Conservation (phyloP, 2,113 vertebrate species). For the Oceanites oceanicus region DNA sequence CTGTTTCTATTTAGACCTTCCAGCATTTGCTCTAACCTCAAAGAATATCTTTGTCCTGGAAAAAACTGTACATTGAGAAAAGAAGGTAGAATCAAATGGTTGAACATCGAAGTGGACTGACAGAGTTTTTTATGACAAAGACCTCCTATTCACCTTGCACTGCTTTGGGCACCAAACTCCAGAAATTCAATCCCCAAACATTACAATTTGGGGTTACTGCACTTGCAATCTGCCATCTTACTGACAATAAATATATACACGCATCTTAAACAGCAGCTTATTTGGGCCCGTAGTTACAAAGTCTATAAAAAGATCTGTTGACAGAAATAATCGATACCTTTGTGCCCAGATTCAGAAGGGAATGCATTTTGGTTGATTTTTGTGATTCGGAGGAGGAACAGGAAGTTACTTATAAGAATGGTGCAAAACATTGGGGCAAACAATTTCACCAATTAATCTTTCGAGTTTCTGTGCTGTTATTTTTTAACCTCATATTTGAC, state of each 20-base stretch:
- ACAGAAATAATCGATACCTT: not conserved
- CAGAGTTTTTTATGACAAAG: not conserved
- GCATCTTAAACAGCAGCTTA: not conserved
- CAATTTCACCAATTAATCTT: not conserved
- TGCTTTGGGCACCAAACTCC: not conserved
- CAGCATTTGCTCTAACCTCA: not conserved
- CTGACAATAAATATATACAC: not conserved
- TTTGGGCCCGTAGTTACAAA: not conserved
- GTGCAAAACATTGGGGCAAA: not conserved
- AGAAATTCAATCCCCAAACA: not conserved
- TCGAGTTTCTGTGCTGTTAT: not conserved
- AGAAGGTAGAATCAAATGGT: not conserved
- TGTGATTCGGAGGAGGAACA: not conserved
- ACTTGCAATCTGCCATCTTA: not conserved
- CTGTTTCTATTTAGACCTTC: not conserved
- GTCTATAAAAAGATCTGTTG: not conserved
- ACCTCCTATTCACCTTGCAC: not conserved
- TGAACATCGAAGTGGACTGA: accelerated
- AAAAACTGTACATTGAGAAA: not conserved
- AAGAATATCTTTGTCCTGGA: not conserved
- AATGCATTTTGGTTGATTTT: not conserved
- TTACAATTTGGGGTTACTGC: not conserved
- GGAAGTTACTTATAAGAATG: not conserved
- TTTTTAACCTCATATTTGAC: not conserved
- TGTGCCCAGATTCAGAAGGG: not conserved